Conservation (phyloP, 2,888 invertebrate genomes). For the Oegoconia quadripuncta region DNA sequence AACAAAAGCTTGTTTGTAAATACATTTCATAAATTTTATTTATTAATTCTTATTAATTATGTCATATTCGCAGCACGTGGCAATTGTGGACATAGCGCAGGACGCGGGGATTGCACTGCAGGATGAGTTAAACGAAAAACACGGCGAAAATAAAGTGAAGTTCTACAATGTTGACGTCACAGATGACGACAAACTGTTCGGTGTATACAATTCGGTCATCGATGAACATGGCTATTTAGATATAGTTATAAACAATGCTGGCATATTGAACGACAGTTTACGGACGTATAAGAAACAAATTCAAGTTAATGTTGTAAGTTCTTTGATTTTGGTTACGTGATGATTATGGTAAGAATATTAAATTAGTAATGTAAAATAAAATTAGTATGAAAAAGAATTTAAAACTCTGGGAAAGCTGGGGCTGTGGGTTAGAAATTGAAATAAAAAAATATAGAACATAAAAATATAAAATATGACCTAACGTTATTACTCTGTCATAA, state of each 20-base stretch:
- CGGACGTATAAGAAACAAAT: constrained; percentile 28
- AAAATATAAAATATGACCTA: too few relatives aligned
- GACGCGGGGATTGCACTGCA: constrained; percentile 30
- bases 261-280: constrained; percentile 28
- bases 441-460: too few relatives aligned
- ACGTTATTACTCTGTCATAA: too few relatives aligned
- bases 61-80: constrained; percentile 30
- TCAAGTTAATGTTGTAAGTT: constrained; percentile 32
- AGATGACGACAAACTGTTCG: constrained; percentile 27
- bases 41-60: too few relatives aligned
- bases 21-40: too few relatives aligned
- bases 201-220: constrained; percentile 19
- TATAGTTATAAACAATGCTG: constrained; percentile 36
- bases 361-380: too few relatives aligned
- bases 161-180: constrained; percentile 46
- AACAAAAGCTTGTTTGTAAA: too few relatives aligned
- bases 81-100: constrained; percentile 37
- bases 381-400: constrained; percentile 26
- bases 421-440: neutral
- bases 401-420: neutral
- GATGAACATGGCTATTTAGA: constrained; percentile 27
- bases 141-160: constrained; percentile 33
- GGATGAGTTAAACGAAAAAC: constrained; percentile 34
- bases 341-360: too few relatives aligned
- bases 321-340: too few relatives aligned